These are phyloP conservation scores for Laspeyria flexula DNA, from an alignment of 2,888 invertebrate species.

Conservation along the genomic window DNA sequence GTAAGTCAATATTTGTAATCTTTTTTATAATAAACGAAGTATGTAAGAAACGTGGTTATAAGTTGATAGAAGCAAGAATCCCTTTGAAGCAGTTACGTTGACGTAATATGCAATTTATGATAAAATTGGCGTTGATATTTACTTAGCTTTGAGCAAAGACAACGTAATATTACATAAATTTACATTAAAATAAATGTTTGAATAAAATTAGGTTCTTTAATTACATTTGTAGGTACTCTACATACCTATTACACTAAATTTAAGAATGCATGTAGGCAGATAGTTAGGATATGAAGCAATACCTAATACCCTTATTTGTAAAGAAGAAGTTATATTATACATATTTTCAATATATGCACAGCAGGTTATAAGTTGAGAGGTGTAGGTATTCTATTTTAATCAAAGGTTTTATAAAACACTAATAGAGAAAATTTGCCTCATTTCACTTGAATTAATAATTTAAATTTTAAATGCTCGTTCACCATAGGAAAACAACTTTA, in stretches of 20 bases:
- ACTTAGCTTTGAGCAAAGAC: constrained; percentile 11
- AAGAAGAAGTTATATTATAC: no score
- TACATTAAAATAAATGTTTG: no score
- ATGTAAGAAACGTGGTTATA: constrained; percentile 4
- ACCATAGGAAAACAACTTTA: constrained; percentile 27
- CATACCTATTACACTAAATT: no score
- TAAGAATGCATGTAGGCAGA: no score
- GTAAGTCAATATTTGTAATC: constrained; percentile 12
- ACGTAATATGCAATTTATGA: constrained; percentile 35
- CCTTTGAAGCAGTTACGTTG: constrained; percentile 25
- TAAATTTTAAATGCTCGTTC: constrained; percentile 29
- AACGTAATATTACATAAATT: neutral
- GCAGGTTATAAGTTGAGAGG: no score
- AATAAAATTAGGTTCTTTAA: no score
- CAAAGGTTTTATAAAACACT: neutral
- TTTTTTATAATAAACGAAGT: constrained; percentile 18
- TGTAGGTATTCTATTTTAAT: no score
- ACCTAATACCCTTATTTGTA: no score
- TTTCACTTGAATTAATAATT: constrained; percentile 15
- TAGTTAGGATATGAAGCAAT: no score
- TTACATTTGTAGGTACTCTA: no score
- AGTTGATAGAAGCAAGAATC: constrained; percentile 21
- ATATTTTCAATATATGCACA: no score
- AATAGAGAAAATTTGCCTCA: constrained; percentile 7
- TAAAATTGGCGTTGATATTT: constrained; percentile 34